Base-by-base conservation (phyloP, 2,888 invertebrate species). In the Halictus ligatus region DNA sequence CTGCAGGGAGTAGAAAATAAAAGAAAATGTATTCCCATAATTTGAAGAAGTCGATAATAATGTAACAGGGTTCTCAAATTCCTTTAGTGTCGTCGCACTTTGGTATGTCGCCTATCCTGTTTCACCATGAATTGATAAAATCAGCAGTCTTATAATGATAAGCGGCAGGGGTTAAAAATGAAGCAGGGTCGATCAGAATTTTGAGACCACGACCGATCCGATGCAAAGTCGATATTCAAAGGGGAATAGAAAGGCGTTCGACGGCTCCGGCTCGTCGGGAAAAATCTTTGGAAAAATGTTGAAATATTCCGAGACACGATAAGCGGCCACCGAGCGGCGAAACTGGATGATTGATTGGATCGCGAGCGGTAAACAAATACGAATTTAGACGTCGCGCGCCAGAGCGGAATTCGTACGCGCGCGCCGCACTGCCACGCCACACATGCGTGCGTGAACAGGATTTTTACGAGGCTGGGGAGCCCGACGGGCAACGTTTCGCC, bases 161-260 rank as follows among this genome's bases (percentile, higher is more conserved):
- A 35, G 35, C 35, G 35, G 2, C 35, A 35, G 35, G 50, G 50
- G 54, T 54, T n/a, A 2, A 18, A 67, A 67, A 67, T 35, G 7
- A 35, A 18, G 7, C 7, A 58, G 8, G 7, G 21, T 43, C 40
- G 21, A 21, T 21, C 21, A 40, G 54, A 54, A 54, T 40, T 40
- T 43, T 69, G 69, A 69, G 40, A 43, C 3, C 10, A 10, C 21
- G 25, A 21, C 0, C 10, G 35, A 48, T 21, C 7, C 29, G n/a
- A 25, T 15, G 35, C 48, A 64, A 25, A 72, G 13, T 8, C 25
- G 78, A 72, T 48, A 83, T 18, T 13, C 40, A 15, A 48, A 60
- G 54, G 29, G 50, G 35, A 67, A 79, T 85, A 85, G 85, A 85
- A 85, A 85, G 85, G 85, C 54, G 85, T 83, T 74, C 83, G 76